Evolutionary conservation across 2,888 invertebrate genomes (phyloP).

Genomic region (Branchellion lobata): DNA sequence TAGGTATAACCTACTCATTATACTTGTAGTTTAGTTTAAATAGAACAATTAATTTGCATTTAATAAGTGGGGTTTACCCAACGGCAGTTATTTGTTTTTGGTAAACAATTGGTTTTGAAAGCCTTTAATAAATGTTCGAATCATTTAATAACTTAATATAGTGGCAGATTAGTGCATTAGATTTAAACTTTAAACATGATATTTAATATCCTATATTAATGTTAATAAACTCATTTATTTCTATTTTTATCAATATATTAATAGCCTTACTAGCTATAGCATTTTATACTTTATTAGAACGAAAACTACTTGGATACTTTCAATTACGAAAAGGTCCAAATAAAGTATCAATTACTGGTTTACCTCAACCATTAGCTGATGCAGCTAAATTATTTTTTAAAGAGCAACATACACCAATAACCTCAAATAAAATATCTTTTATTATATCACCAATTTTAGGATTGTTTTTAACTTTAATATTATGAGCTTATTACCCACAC

Average conservation of each 20-base stretch:
- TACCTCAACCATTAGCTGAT: constrained; percentile 74
- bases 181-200: constrained; percentile 52
- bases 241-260: constrained; percentile 48
- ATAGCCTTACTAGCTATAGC: constrained; percentile 69
- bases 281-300: constrained; percentile 74
- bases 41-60: constrained; percentile 50
- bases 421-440: constrained; percentile 69
- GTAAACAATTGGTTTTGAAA: constrained; percentile 51
- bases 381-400: constrained; percentile 74
- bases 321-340: constrained; percentile 76
- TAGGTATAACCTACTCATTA: constrained; percentile 58
- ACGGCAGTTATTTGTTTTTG: constrained; percentile 50
- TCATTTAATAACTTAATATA: constrained; percentile 49
- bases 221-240: constrained; percentile 45
- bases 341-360: constrained; percentile 70
- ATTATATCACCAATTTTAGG: constrained; percentile 68
- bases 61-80: constrained; percentile 43
- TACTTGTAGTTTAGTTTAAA: constrained; percentile 46
- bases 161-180: constrained; percentile 53
- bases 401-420: constrained; percentile 63
- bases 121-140: constrained; percentile 50
- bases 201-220: constrained; percentile 48
- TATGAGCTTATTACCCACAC: constrained; percentile 69
- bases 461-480: constrained; percentile 68
- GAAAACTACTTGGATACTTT: constrained; percentile 71